phyloP scores from a whole-genome alignment of 2,113 vertebrate genomes.

The Pristiophorus japonicus region DNA sequence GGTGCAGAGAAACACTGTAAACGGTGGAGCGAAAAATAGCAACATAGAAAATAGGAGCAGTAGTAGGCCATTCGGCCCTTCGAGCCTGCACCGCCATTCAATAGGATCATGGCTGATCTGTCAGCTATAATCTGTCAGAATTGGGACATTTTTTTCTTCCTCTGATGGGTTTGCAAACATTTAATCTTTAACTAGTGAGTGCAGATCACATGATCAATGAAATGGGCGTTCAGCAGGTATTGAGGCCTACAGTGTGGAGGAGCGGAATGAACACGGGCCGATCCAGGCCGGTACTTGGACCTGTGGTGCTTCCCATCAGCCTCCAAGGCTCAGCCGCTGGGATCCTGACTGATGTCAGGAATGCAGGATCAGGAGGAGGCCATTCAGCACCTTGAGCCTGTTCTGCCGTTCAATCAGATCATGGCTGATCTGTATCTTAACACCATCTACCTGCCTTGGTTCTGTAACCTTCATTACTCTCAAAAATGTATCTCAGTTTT shows the following conservation, averaged over 20 bases:
- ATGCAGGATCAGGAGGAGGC: neutral
- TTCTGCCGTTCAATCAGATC: neutral
- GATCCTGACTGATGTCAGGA: neutral
- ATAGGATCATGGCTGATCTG: no score
- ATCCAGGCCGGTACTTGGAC: neutral
- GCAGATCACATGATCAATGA: neutral
- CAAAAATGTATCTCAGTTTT: neutral
- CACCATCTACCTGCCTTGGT: no score
- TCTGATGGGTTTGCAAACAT: neutral
- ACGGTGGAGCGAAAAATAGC: neutral
- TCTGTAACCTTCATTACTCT: no score
- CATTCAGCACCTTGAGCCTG: neutral
- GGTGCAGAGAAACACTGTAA: neutral
- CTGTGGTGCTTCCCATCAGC: neutral
- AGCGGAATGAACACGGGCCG: neutral
- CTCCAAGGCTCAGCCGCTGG: neutral
- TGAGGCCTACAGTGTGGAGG: neutral
- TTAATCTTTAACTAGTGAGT: neutral
- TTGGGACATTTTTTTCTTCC: neutral
- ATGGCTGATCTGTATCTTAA: neutral
- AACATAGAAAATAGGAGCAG: no score
- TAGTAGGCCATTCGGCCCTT: no score
- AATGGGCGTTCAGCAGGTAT: neutral
- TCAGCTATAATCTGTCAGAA: no score
- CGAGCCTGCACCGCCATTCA: no score